Conservation (phyloP, 2,797 vertebrate species). For the Coccyzus lansbergi region DNA sequence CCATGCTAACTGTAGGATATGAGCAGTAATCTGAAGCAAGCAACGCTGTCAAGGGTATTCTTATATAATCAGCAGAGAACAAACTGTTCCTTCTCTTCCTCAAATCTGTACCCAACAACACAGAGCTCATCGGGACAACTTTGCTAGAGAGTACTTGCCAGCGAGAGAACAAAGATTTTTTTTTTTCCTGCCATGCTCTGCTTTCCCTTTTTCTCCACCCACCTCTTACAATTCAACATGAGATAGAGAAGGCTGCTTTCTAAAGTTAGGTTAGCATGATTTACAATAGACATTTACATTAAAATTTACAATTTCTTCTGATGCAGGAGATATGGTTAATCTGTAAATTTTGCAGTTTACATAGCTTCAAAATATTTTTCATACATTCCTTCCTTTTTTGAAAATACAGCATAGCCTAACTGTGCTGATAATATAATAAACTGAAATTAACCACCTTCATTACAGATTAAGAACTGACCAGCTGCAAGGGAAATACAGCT, state of each 20-base stretch:
- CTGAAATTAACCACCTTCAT: not conserved
- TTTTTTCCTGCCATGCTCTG: not conserved
- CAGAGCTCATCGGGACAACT: not conserved
- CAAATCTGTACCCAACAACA: slow-evolving; percentile 6
- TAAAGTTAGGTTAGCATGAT: not conserved
- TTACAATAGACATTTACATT: not conserved
- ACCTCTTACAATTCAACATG: not conserved
- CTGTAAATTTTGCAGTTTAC: not conserved
- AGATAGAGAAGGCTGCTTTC: not conserved
- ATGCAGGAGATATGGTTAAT: not conserved
- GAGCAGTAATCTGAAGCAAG: slow-evolving; percentile 17
- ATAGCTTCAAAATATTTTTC: not conserved
- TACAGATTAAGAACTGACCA: not conserved
- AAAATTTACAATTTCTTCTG: not conserved
- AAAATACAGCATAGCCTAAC: not conserved
- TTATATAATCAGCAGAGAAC: slow-evolving; percentile 44
- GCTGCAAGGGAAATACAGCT: not conserved
- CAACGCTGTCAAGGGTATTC: slow-evolving; percentile 14
- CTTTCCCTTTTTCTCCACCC: not conserved
- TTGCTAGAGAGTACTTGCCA: not conserved
- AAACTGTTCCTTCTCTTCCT: slow-evolving; percentile 30
- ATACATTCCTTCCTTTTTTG: not conserved
- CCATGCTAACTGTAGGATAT: not conserved
- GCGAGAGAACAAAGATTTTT: not conserved
- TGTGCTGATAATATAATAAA: not conserved